These are phyloP conservation scores for Drosophila rellima DNA, from an alignment of 2,888 invertebrate species.

Conservation along the genomic window DNA sequence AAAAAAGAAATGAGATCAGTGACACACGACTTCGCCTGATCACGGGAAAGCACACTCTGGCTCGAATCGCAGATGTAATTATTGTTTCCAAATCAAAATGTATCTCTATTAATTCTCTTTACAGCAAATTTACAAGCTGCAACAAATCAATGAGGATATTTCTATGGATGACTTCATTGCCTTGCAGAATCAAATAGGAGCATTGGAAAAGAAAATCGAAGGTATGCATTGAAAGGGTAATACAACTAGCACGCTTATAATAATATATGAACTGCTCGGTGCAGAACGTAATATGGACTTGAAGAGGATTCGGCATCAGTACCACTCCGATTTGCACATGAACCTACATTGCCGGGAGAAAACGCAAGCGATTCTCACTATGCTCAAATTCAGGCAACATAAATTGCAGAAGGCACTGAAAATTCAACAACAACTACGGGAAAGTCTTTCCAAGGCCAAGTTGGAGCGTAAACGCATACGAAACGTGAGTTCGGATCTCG, in stretches of 20 bases:
- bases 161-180: slow-evolving; percentile 74
- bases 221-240: slow-evolving; percentile 57
- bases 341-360: slow-evolving; percentile 81
- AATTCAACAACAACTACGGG: slow-evolving; percentile 43
- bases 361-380: slow-evolving; percentile 57
- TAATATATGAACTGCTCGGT: neutral
- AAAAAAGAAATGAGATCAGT: slow-evolving; percentile 75
- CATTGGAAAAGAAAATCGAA: slow-evolving; percentile 83
- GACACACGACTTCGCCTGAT: slow-evolving; percentile 70
- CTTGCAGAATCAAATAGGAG: slow-evolving; percentile 76
- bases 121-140: slow-evolving; percentile 76
- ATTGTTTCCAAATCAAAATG: neutral
- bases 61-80: slow-evolving; percentile 59
- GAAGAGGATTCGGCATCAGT: slow-evolving; percentile 65
- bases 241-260: too few species aligned
- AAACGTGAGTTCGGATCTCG: slow-evolving; percentile 60
- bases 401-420: slow-evolving; percentile 29
- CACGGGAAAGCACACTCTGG: slow-evolving; percentile 71
- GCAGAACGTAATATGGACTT: slow-evolving; percentile 81
- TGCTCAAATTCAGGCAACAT: slow-evolving; percentile 8
- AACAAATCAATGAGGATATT: slow-evolving; percentile 77
- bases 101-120: neutral
- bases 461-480: slow-evolving; percentile 67
- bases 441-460: slow-evolving; percentile 64
- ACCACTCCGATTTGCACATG: slow-evolving; percentile 74